Evolutionary conservation across 1,140 invertebrate genomes (phyloP).

Genomic region (Oryctes rhinoceros): DNA sequence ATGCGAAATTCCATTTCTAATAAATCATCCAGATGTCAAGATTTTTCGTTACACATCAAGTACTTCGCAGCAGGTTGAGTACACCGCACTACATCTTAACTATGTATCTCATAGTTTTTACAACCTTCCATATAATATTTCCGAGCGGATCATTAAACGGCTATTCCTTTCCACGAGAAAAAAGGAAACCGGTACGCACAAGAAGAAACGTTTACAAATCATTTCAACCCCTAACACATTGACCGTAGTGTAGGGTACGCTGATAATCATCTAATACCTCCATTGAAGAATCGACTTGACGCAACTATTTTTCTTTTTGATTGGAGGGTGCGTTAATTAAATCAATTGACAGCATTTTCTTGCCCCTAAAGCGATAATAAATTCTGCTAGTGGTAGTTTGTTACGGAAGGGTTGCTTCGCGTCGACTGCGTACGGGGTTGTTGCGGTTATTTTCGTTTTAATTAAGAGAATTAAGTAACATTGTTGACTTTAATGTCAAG

Average conservation of each 20-base stretch:
- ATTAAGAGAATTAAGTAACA: slow-evolving; percentile 38
- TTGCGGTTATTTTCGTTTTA: slow-evolving; percentile 37
- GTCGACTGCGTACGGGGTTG: neutral
- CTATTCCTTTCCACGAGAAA: neutral
- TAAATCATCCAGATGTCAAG: slow-evolving; percentile 12
- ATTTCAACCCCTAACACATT: neutral
- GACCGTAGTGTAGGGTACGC: neutral
- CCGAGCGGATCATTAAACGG: neutral
- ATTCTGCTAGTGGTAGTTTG: slow-evolving; percentile 30
- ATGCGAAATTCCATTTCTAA: neutral
- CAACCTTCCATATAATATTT: neutral
- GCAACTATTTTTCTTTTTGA: slow-evolving; percentile 29
- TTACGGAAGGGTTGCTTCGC: slow-evolving; percentile 27
- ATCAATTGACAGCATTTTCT: slow-evolving; percentile 28
- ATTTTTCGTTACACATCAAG: slow-evolving; percentile 28
- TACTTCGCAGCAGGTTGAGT: neutral
- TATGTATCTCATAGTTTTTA: no score
- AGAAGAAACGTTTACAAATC: slow-evolving; percentile 28
- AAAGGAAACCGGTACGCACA: neutral
- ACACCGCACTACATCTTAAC: no score
- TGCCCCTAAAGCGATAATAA: slow-evolving; percentile 20
- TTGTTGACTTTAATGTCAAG: slow-evolving; percentile 36
- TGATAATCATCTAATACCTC: slow-evolving; percentile 26
- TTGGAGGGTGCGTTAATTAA: slow-evolving; percentile 31
- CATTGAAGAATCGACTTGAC: slow-evolving; percentile 20